These are phyloP conservation scores for Anastrepha obliqua DNA, from an alignment of 1,140 invertebrate genomes.

Conservation along the genomic window DNA sequence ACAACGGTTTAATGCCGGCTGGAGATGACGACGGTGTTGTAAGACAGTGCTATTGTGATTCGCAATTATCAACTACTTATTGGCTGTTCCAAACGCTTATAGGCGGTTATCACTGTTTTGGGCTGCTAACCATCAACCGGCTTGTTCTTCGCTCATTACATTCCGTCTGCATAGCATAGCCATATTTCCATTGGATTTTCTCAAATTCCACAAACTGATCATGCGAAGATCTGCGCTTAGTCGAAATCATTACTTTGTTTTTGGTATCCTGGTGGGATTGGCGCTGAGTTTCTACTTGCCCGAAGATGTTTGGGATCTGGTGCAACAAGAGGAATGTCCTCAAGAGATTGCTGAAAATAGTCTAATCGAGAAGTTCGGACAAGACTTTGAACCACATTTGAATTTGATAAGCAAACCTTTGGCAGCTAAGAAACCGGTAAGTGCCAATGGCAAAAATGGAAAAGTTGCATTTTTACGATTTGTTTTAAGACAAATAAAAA, in stretches of 20 bases:
- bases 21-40: not conserved
- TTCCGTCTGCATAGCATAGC: not conserved
- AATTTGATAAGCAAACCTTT: slow-evolving; percentile 73
- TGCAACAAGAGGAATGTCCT: slow-evolving; percentile 71
- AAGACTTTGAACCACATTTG: slow-evolving; percentile 73
- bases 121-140: not conserved
- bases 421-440: slow-evolving; percentile 72
- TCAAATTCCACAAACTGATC: slow-evolving; percentile 56
- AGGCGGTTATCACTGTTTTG: not conserved
- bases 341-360: slow-evolving; percentile 68
- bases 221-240: slow-evolving; percentile 70
- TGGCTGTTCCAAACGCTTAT: not conserved
- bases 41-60: not conserved
- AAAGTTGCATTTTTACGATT: too few relatives aligned
- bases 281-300: slow-evolving; percentile 69
- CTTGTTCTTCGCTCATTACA: not conserved
- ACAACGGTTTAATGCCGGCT: not conserved
- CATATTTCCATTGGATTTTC: not conserved
- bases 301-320: slow-evolving; percentile 67
- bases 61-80: not conserved
- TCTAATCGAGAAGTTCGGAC: slow-evolving; percentile 69
- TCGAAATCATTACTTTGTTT: slow-evolving; percentile 71
- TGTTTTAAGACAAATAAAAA: too few relatives aligned
- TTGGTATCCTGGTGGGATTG: slow-evolving; percentile 69
- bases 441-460: slow-evolving; percentile 16